Evolutionary conservation across 2,797 vertebrate genomes (phyloP).

Genomic region (Scyliorhinus canicula): DNA sequence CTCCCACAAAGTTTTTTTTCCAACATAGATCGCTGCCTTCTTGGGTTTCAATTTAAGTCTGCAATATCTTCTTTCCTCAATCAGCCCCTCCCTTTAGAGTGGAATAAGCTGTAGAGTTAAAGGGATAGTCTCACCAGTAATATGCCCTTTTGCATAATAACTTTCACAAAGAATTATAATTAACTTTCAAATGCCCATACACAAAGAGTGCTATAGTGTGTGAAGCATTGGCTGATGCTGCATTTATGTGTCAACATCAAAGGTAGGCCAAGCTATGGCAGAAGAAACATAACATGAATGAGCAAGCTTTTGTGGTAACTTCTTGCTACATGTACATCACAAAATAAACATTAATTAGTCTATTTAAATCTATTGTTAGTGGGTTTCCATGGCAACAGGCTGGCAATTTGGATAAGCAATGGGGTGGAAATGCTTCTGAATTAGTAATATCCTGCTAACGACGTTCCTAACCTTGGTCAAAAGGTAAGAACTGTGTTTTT

Average conservation of each 20-base stretch:
- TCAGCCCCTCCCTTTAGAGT: neutral
- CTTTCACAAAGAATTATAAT: neutral
- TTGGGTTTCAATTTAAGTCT: neutral
- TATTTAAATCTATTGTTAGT: constrained; percentile 14
- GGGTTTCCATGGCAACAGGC: constrained; percentile 16
- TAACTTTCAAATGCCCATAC: neutral
- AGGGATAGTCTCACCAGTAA: too few relatives aligned
- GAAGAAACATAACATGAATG: neutral
- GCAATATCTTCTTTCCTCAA: neutral
- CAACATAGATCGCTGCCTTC: neutral
- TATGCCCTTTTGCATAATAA: neutral
- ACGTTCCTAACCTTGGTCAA: neutral
- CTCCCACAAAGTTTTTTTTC: neutral
- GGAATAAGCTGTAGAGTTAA: neutral
- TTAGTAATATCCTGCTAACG: neutral
- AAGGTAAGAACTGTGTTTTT: neutral
- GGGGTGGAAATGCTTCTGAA: constrained; percentile 24
- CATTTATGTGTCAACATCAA: neutral
- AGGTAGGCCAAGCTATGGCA: neutral
- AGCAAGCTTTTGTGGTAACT: neutral
- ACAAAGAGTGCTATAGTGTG: neutral
- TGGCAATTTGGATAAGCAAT: neutral
- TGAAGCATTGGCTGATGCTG: neutral
- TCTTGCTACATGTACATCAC: neutral
- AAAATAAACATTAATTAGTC: constrained; percentile 4